Evolutionary conservation across 2,888 invertebrate species (phyloP).

Genomic region (Oithona nana): DNA sequence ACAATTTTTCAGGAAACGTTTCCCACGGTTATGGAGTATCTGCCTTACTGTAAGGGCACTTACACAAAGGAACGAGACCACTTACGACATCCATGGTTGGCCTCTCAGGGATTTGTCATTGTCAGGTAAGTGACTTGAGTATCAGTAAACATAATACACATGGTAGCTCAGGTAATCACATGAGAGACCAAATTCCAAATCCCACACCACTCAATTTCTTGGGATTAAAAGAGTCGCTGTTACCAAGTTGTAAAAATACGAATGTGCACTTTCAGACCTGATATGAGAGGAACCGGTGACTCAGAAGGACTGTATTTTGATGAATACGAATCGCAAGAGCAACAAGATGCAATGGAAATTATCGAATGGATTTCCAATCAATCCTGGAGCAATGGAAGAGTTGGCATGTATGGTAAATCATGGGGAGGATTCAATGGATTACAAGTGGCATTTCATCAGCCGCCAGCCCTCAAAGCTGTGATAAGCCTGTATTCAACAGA

Average conservation of each 20-base stretch:
- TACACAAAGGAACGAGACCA: constrained; percentile 2
- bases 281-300: constrained; percentile 9
- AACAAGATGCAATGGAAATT: not conserved
- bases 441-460: constrained; percentile 1
- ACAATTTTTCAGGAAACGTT: not conserved
- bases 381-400: not conserved
- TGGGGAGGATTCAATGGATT: constrained; percentile 15
- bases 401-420: constrained; percentile 10
- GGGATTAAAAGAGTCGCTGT: too few relatives aligned
- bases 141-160: too few relatives aligned
- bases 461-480: not conserved
- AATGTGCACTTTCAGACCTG: too few relatives aligned
- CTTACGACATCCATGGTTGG: constrained; percentile 5
- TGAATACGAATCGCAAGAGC: not conserved
- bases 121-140: too few relatives aligned
- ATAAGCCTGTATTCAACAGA: constrained; percentile 3
- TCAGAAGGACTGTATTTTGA: constrained; percentile 8
- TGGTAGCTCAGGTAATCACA: too few relatives aligned
- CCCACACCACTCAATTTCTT: too few relatives aligned
- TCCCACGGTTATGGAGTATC: constrained; percentile 5
- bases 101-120: constrained; percentile 3
- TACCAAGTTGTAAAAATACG: too few relatives aligned
- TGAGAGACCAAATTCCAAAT: too few relatives aligned
- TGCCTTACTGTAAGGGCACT: not conserved
- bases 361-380: constrained; percentile 7